phyloP scores from a whole-genome alignment of 2,888 invertebrate species.

The Lumbricus terrestris region DNA sequence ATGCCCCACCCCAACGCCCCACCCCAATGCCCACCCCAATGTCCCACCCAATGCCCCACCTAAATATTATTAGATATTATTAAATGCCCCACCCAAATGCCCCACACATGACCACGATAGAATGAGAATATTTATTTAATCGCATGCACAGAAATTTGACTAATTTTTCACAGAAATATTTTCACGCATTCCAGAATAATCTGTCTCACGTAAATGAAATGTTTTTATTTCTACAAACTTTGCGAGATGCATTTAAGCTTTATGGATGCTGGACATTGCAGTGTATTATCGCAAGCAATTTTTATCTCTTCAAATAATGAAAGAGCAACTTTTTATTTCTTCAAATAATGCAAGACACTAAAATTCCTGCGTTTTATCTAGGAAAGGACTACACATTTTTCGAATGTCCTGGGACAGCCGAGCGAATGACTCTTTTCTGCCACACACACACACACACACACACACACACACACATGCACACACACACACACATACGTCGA shows the following conservation, averaged over 20 bases:
- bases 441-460: too few relatives aligned
- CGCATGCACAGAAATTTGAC: background rate
- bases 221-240: background rate
- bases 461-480: background rate
- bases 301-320: too few relatives aligned
- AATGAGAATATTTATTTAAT: background rate
- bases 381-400: background rate
- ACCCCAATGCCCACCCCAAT: background rate
- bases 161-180: too few relatives aligned
- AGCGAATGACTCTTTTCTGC: background rate
- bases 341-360: background rate
- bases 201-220: too few relatives aligned
- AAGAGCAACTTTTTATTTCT: too few relatives aligned
- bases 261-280: background rate
- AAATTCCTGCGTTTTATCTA: background rate
- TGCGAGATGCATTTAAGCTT: background rate
- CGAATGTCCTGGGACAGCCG: background rate
- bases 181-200: too few relatives aligned
- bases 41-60: background rate
- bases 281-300: background rate
- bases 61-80: too few relatives aligned
- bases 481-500: too few relatives aligned
- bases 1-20: background rate
- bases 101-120: background rate
- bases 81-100: background rate